Evolutionary conservation across 2,888 invertebrate genomes (phyloP), one percentile per base, ranked within the genome.

Genomic region (Agelastica alni): DNA sequence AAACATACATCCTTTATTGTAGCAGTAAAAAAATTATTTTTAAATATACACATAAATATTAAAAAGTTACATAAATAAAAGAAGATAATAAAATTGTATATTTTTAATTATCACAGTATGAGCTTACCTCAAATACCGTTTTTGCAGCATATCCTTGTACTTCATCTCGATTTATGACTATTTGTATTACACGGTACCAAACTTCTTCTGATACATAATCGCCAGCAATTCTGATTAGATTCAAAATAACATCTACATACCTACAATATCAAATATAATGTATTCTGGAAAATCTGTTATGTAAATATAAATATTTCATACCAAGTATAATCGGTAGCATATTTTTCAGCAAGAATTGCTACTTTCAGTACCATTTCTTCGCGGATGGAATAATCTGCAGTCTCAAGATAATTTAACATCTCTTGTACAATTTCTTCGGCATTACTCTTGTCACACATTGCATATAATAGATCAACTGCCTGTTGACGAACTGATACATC

Each of bases 351-450:
- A 61, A 99, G 80, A 72, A 99, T 99, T 46, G 99, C 99, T 59
- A 99, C 98, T 80, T 99, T 99, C 43, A 99, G 81, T 30, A 99
- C 99, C 99, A 99, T 99, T 81, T 99, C 99, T 80, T 99, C 99
- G 64, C 99, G 85, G 69, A 99, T 99, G 17, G 98, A 98, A 79
- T 99, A 99, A 79, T 99, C 99, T 51, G 99, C 99, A 16, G 97
- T 96, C 81, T 99, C 99, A 66, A 99, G 81, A 76, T 99, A 99
- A 74, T 95, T 93, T 65, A 99, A 81, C 99, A 99, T 99, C 80
- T 99, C 99, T 74, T 96, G 95, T 4, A 99, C 99, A 75, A 99
- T 99, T 81, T 98, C 96, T 77, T 96, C 96, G 14, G 98, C 96
- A 80, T 99, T 99, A 64, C 93, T 93, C 73, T 96, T 92, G 79